Base-by-base conservation (phyloP, 2,888 invertebrate species). In the Polyommatus icarus region DNA sequence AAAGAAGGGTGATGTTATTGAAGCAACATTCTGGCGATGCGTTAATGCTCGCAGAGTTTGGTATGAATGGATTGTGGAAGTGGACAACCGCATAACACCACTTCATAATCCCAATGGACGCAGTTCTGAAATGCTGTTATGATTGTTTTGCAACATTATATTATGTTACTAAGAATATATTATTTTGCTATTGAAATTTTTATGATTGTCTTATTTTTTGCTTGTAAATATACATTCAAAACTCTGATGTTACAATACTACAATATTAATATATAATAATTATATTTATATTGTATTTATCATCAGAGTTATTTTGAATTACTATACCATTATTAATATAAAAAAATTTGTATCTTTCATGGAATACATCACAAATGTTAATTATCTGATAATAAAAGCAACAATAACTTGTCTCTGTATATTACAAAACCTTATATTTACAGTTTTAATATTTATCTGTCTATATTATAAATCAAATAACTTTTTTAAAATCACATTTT, bases 21-120 rank as follows among this genome's bases (percentile, higher is more conserved):
- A 95, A 79, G 96, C 98, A 1, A 96, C 97, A 81, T 98, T 99
- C 86, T 99, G 99, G 99, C 95, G 99, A 50, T 95, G 96, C 80
- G 96, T 96, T 77, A 96, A 95, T 80, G 87, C 95, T 3, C 96
- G 97, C 80, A 97, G 97, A 87, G 98, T 99, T 12, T 99, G 99
- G 99, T 99, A 99, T 86, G 99, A 99, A 89, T 99, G 99, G 99
- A 95, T 96, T 83, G 94, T 90, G 1, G 88, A 90, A 84, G 91
- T 90, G 3, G 92, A 90, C 12, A 87, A 87, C 40, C 85, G 83
- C 3, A 85, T 87, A 18, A 90, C 91, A 57, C 84, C 87, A 8
- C 80, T 93, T 61, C 94, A 94, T 80, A 94, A 94, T 80, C 80
- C 86, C 12, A 90, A 91, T 81, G 94, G 94, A 46, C 85, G 87